Evolutionary conservation across 2,888 invertebrate species (phyloP).

Genomic region (Oligia latruncula): DNA sequence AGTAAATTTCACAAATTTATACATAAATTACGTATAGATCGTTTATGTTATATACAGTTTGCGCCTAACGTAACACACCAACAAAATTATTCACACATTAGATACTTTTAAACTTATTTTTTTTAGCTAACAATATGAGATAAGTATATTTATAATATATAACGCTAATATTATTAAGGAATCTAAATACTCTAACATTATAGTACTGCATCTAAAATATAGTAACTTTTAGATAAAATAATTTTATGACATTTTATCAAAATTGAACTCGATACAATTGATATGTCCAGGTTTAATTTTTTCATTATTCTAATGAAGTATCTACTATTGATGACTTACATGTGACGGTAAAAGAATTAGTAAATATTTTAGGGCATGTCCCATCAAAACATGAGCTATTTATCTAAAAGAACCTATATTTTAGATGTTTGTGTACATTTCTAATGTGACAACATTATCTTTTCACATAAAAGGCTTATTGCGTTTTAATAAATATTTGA

Average conservation of each 20-base stretch:
- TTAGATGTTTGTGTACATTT: constrained; percentile 65
- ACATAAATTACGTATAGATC: constrained; percentile 56
- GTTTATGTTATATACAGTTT: constrained; percentile 64
- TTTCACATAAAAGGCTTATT: constrained; percentile 60
- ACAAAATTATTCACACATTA: constrained; percentile 80
- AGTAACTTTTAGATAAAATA: constrained; percentile 65
- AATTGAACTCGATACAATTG: constrained; percentile 48
- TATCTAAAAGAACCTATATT: constrained; percentile 57
- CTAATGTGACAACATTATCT: constrained; percentile 69
- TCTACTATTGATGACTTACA: constrained; percentile 1
- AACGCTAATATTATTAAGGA: constrained; percentile 83
- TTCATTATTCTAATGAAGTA: constrained; percentile 30
- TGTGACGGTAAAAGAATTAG: constrained; percentile 27
- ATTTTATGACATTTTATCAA: constrained; percentile 27
- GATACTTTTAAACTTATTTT: constrained; percentile 78
- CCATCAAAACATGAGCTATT: constrained; percentile 6
- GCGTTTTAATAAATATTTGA: constrained; percentile 55
- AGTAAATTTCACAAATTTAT: constrained; percentile 52
- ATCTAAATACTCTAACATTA: constrained; percentile 81
- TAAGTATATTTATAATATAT: constrained; percentile 81
- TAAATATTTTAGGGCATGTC: not conserved
- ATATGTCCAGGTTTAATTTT: constrained; percentile 62
- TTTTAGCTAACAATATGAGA: constrained; percentile 86
- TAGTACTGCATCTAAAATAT: constrained; percentile 70
- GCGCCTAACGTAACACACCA: constrained; percentile 63